Conservation (phyloP, 2,113 vertebrate genomes). For the Corythaixoides concolor region DNA sequence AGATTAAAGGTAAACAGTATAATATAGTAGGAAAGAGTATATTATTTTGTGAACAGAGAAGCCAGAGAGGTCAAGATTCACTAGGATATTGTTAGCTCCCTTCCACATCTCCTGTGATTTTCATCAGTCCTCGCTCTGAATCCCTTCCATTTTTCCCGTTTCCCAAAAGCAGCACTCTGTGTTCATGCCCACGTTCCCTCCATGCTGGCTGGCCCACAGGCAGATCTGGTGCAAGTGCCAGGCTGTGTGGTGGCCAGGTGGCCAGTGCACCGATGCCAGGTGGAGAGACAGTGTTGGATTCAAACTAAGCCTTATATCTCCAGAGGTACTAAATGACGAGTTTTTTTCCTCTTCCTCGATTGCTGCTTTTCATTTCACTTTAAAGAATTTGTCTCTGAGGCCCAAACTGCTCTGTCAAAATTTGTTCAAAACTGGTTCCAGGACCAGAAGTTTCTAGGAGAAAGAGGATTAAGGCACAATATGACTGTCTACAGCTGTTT, state of each 20-base stretch:
- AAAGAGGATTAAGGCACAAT: background rate
- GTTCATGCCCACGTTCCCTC: background rate
- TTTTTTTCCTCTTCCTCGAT: background rate
- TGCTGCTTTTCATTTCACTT: background rate
- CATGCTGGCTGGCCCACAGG: fast-evolving
- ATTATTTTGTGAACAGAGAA: background rate
- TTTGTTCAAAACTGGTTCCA: background rate
- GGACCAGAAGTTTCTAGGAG: background rate
- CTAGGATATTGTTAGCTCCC: fast-evolving
- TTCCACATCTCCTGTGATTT: background rate
- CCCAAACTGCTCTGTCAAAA: background rate
- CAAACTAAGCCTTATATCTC: background rate
- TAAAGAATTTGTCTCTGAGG: background rate
- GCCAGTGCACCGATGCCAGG: background rate
- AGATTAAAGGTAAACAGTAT: conserved; percentile 89
- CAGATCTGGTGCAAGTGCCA: background rate
- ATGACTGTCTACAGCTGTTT: background rate
- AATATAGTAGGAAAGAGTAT: background rate
- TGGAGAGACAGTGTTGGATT: background rate
- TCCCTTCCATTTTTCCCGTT: background rate
- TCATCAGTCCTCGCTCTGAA: background rate
- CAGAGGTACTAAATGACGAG: background rate
- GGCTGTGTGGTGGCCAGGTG: background rate
- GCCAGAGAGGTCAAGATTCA: background rate
- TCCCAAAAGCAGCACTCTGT: background rate